Conservation (phyloP, 1,140 invertebrate species). For the Atopsyche davidsoni region DNA sequence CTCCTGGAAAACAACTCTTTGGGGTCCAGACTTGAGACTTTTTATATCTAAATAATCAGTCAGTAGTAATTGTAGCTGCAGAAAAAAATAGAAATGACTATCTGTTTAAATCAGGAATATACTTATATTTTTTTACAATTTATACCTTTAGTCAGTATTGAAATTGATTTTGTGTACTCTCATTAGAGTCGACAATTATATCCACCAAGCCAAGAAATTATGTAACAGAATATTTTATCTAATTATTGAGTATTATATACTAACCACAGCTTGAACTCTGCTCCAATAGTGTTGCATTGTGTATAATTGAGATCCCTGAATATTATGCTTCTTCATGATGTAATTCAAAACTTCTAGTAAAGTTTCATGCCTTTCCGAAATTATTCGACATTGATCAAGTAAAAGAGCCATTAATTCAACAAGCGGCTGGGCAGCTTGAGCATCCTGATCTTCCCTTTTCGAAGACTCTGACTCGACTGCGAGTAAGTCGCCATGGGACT, state of each 20-base stretch:
- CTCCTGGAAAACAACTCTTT: conserved; percentile 54
- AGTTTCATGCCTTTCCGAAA: conserved; percentile 63
- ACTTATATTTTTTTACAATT: too few relatives aligned
- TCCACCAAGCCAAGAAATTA: too few relatives aligned
- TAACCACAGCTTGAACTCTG: conserved; percentile 80
- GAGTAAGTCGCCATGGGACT: conserved; percentile 10
- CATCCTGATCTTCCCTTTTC: conserved; percentile 29
- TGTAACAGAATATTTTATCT: too few relatives aligned
- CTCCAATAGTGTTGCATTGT: conserved; percentile 82
- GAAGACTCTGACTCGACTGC: conserved; percentile 27
- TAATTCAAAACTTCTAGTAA: conserved; percentile 58
- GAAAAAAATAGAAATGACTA: too few relatives aligned
- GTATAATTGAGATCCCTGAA: conserved; percentile 56
- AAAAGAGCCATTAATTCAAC: conserved; percentile 57
- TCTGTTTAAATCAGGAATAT: too few relatives aligned
- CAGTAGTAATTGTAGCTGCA: conserved; percentile 69
- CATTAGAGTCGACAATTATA: too few relatives aligned
- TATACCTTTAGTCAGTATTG: neutral
- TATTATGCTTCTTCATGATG: conserved; percentile 50
- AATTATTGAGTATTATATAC: conserved; percentile 28
- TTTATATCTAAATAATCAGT: conserved; percentile 81
- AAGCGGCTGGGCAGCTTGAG: conserved; percentile 38
- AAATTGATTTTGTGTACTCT: too few relatives aligned
- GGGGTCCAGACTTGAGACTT: conserved; percentile 55
- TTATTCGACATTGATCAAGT: conserved; percentile 67